Base-by-base conservation (phyloP, 2,797 vertebrate genomes). In the Salarias fasciatus region DNA sequence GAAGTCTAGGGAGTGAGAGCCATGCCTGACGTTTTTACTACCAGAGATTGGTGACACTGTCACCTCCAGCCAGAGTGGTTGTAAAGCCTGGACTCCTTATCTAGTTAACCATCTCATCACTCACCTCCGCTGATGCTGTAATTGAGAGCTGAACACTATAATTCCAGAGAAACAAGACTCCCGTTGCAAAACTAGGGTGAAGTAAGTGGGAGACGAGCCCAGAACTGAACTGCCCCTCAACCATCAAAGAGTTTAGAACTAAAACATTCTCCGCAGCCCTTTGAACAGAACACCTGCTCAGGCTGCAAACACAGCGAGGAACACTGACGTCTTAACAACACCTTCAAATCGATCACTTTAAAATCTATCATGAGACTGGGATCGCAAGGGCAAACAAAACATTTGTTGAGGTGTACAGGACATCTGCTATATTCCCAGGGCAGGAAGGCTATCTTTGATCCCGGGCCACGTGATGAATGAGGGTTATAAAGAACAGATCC, bases 401-500 rank as follows among this genome's bases (percentile, higher is more conserved):
- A 52, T 73, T 75, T 55, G 41, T 80, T 53, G 36, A 50, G 72
- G 50, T 67, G 67, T 69, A 86, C 60, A 63, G 41, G 63, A 83
- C 80, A 77, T 86, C 75, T 87, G 78, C 72, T 77, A 58, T 55
- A 73, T 79, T 85, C 69, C 69, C 66, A 64, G 61, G 74, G 69
- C 45, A 57, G 64, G 43, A 58, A 15, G 33, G 31, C 13, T 63
- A 85, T 86, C 59, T 87, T 90, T 91, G 83, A 91, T 89, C 82
- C 76, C 60, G 44, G 69, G 30, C 61, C 24, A 11, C 70, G 66
- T 91, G 88, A 91, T 89, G 76, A 83, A 91, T 89, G 87, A 88
- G 80, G 77, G 69, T 85, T 88, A 86, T 81, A 80, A 83, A 83
- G 81, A 90, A 81, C 86, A 90, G 86, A 87, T 79, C 86, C 79